A percentile compares a stretch with the other conserved stretches of the same genome.
phyloP scores from a whole-genome alignment of 2,888 invertebrate species.

The Hartigia nigra region DNA sequence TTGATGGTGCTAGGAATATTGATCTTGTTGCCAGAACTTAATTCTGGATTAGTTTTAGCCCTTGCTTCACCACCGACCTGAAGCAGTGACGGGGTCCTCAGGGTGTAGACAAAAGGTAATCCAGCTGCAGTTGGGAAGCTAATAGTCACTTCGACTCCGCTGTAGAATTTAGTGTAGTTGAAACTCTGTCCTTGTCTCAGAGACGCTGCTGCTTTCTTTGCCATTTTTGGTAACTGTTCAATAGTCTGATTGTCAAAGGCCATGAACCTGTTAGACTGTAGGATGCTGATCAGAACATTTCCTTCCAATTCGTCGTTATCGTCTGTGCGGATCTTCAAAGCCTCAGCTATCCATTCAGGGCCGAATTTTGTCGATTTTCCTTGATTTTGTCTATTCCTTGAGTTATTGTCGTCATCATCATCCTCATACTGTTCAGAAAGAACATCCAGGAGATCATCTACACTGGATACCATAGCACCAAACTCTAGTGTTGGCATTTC shows the following conservation, averaged over 20 bases:
- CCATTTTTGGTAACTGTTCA: conserved; percentile 65
- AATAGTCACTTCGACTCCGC: conserved; percentile 71
- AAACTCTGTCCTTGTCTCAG: conserved; percentile 68
- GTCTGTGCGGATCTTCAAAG: conserved; percentile 70
- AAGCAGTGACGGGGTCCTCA: conserved; percentile 71
- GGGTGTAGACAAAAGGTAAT: conserved; percentile 75
- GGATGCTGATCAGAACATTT: conserved; percentile 65
- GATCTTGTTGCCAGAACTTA: conserved; percentile 42
- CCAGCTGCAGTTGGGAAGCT: conserved; percentile 80
- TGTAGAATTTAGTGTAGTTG: conserved; percentile 73
- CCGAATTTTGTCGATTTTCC: conserved; percentile 16
- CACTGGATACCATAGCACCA: conserved; percentile 64
- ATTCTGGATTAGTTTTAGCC: conserved; percentile 63
- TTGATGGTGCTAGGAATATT: conserved; percentile 61
- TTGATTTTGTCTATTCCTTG: conserved; percentile 1
- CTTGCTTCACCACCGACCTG: conserved; percentile 68
- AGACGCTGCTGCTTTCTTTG: conserved; percentile 62
- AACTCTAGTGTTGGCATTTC: conserved; percentile 42
- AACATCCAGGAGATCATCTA: conserved; percentile 57
- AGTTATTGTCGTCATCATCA: background rate
- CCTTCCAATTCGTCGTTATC: conserved; percentile 71
- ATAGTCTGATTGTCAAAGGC: conserved; percentile 71
- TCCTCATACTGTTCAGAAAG: conserved; percentile 17
- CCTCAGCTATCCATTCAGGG: conserved; percentile 27
- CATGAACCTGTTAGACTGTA: conserved; percentile 67